phyloP scores from a whole-genome alignment of 2,888 invertebrate genomes.

The Acronicta alni region DNA sequence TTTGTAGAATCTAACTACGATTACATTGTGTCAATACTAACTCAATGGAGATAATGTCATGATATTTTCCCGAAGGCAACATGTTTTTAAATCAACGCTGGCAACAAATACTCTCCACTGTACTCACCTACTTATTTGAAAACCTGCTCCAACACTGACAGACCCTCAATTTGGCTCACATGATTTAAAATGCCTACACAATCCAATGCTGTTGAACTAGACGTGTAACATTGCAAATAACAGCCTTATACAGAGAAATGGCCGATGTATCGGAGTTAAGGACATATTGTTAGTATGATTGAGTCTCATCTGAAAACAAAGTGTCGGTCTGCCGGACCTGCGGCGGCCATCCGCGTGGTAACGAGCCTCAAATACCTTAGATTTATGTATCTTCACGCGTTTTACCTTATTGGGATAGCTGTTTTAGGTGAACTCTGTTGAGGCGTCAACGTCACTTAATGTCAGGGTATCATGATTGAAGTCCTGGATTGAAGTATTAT shows the following conservation, averaged over 20 bases:
- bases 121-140: not conserved
- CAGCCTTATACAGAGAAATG: conserved; percentile 52
- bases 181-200: conserved; percentile 49
- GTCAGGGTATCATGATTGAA: not conserved
- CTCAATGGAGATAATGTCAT: not conserved
- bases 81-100: not conserved
- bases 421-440: conserved; percentile 13
- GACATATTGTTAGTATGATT: conserved; percentile 67
- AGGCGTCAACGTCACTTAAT: conserved; percentile 12
- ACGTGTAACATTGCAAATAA: conserved; percentile 51
- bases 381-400: conserved; percentile 36
- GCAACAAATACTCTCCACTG: not conserved
- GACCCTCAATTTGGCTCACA: conserved; percentile 48
- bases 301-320: conserved; percentile 71
- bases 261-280: conserved; percentile 44
- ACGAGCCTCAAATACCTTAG: conserved; percentile 49
- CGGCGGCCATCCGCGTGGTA: conserved; percentile 41
- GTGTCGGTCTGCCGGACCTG: conserved; percentile 30
- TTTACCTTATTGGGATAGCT: conserved; percentile 27
- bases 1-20: not conserved
- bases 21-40: conserved; percentile 1
- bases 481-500: not conserved
- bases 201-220: conserved; percentile 33
- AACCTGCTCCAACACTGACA: conserved; percentile 7
- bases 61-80: not conserved